Evolutionary conservation across 2,888 invertebrate genomes (phyloP).

Genomic region (Eristalinus sepulchralis): DNA sequence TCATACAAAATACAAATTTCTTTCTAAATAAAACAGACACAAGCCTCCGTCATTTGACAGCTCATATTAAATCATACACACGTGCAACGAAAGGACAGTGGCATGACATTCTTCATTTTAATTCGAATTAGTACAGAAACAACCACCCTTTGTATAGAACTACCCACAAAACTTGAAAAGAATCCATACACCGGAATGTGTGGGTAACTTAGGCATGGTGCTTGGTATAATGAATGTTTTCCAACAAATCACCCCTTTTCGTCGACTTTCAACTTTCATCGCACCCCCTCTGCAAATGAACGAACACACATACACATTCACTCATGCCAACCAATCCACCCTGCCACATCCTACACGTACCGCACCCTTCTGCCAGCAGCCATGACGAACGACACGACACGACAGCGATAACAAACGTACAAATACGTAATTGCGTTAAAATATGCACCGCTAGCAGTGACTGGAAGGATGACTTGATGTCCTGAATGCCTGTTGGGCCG

Average conservation of each 20-base stretch:
- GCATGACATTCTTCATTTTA: not conserved
- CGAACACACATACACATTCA: not conserved
- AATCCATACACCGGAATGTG: not conserved
- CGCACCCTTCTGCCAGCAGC: constrained; percentile 41
- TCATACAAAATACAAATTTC: too few species aligned
- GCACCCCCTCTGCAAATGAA: not conserved
- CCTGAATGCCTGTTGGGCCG: constrained; percentile 55
- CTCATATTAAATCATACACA: not conserved
- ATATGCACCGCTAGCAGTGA: constrained; percentile 63
- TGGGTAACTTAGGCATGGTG: constrained; percentile 12
- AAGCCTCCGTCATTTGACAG: not conserved
- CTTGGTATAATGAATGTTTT: constrained; percentile 47
- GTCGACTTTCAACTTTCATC: constrained; percentile 49
- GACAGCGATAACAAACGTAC: constrained; percentile 55
- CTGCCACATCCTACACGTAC: not conserved
- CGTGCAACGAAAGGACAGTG: not conserved
- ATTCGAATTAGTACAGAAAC: not conserved
- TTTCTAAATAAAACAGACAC: too few species aligned
- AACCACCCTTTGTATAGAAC: not conserved
- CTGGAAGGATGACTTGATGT: constrained; percentile 45
- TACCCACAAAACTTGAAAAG: not conserved
- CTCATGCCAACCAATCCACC: not conserved
- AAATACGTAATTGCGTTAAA: constrained; percentile 70
- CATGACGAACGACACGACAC: constrained; percentile 51
- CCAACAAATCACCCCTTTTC: constrained; percentile 70